Conservation (phyloP, 2,797 vertebrate genomes). For the Echiichthys vipera region DNA sequence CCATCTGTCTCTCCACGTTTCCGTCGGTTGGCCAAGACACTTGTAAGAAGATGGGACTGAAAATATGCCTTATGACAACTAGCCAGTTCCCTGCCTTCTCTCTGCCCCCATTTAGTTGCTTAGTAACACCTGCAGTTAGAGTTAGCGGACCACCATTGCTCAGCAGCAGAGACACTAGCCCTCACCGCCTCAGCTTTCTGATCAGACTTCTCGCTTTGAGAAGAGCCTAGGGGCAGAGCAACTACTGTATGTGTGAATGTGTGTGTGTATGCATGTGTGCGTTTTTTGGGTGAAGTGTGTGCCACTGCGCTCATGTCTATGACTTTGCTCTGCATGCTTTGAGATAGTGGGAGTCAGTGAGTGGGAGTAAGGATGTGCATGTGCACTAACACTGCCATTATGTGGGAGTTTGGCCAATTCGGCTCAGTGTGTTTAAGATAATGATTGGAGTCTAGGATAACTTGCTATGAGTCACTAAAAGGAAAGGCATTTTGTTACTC, state of each 20-base stretch:
- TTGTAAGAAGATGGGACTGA: constrained; percentile 75
- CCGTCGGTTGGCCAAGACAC: constrained; percentile 50
- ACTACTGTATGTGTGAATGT: constrained; percentile 14
- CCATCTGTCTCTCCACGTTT: constrained; percentile 43
- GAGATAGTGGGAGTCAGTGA: constrained; percentile 67
- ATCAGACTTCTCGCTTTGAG: constrained; percentile 74
- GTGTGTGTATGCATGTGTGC: constrained; percentile 25
- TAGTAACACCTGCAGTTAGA: constrained; percentile 87
- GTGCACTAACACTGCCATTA: constrained; percentile 75
- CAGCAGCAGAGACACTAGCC: constrained; percentile 70
- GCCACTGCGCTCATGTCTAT: constrained; percentile 56
- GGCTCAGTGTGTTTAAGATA: constrained; percentile 72
- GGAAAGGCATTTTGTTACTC: constrained; percentile 61
- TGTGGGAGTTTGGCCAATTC: constrained; percentile 79
- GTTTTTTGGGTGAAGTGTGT: constrained; percentile 29
- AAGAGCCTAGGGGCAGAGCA: constrained; percentile 67
- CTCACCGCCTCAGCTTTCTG: constrained; percentile 67
- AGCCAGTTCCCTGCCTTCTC: constrained; percentile 79
- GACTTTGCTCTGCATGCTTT: constrained; percentile 55
- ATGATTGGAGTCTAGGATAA: constrained; percentile 76
- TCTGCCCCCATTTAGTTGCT: constrained; percentile 84
- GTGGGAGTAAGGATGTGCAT: constrained; percentile 78
- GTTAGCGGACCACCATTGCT: constrained; percentile 75
- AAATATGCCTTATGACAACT: constrained; percentile 78
- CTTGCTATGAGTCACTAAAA: constrained; percentile 73